These are phyloP conservation scores for Hanleya hanleyi DNA, from an alignment of 2,888 invertebrate genomes.

Conservation along the genomic window DNA sequence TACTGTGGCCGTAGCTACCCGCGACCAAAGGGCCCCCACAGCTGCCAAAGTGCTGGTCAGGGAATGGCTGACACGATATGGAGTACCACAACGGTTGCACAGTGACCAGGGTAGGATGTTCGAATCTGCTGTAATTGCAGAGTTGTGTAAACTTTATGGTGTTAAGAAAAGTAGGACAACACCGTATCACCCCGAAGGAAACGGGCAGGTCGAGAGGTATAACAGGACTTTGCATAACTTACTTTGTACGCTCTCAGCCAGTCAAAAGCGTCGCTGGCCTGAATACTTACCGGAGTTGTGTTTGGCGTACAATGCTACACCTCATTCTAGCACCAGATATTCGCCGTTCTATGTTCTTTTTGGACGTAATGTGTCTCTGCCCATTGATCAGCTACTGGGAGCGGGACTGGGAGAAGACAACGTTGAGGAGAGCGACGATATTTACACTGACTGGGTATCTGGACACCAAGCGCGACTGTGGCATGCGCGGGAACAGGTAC, in stretches of 20 bases:
- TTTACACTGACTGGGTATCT: not conserved
- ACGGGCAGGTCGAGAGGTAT: constrained; percentile 20
- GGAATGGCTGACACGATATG: constrained; percentile 25
- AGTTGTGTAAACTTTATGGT: constrained; percentile 26
- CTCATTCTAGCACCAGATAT: not conserved
- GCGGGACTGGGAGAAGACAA: not conserved
- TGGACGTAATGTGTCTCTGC: not conserved
- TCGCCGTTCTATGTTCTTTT: constrained; percentile 11
- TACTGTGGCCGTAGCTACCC: constrained; percentile 11
- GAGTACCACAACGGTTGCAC: constrained; percentile 23
- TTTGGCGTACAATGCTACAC: constrained; percentile 2
- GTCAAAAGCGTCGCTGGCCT: constrained; percentile 22
- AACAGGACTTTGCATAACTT: constrained; percentile 25
- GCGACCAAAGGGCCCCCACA: constrained; percentile 20
- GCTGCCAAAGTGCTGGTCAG: constrained; percentile 19
- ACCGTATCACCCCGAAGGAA: constrained; percentile 28
- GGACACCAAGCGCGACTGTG: not conserved
- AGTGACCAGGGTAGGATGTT: constrained; percentile 27
- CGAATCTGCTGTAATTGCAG: not conserved
- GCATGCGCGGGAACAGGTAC: not conserved
- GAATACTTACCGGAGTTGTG: constrained; percentile 12
- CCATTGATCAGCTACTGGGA: not conserved
- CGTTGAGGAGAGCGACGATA: not conserved
- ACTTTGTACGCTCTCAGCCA: constrained; percentile 11
- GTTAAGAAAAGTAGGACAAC: constrained; percentile 19